Evolutionary conservation across 2,113 vertebrate species (phyloP), one percentile per base, ranked within the genome.

Genomic region (Mustela nigripes): DNA sequence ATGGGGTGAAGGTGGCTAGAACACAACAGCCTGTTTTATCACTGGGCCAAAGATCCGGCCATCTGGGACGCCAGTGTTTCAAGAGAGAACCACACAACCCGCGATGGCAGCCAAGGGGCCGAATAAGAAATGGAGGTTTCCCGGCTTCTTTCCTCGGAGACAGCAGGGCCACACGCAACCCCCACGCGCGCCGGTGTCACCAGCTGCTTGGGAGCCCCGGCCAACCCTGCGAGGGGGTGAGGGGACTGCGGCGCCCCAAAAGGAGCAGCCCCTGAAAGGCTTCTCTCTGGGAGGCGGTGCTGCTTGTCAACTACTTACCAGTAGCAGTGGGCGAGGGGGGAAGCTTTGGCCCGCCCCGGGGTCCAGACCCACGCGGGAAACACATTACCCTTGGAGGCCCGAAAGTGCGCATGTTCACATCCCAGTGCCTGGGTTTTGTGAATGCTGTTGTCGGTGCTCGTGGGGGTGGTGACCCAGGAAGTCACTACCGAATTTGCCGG

Each of bases 11-110:
- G 42, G 79, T 22, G 88, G 28, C 94, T 78, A 73, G 78, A 86
- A 87, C 83, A 86, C 93, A 95, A 95, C 65, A 22, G 12, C 15
- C 74, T 82, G 19, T 58, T 89, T 89, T 63, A 93, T 63, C 31
- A 0, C 28, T 81, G 39, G 22, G 48, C 50, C 78, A 91, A 81
- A 82, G 60, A 65, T 60, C 78, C 90, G 62, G 85, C 50, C 50
- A 36, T 86, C 78, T 39, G 85, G 67, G 48, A 91, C 1, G 36
- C 69, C 39, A 9, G 8, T 24, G 4, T 50, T 80, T 60, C 58
- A 90, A 73, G 60, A 76, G 62, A 86, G 53, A 91, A 45, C 62
- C 2, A 0, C 58, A 56, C n/a, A 36, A 45, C 14, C 73, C 14
- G 31, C 45, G 33, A 16, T 1, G 28, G 42, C 65, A 69, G 76